Base-by-base conservation (phyloP, 2,888 invertebrate genomes). In the Lasioglossum figueresi region DNA sequence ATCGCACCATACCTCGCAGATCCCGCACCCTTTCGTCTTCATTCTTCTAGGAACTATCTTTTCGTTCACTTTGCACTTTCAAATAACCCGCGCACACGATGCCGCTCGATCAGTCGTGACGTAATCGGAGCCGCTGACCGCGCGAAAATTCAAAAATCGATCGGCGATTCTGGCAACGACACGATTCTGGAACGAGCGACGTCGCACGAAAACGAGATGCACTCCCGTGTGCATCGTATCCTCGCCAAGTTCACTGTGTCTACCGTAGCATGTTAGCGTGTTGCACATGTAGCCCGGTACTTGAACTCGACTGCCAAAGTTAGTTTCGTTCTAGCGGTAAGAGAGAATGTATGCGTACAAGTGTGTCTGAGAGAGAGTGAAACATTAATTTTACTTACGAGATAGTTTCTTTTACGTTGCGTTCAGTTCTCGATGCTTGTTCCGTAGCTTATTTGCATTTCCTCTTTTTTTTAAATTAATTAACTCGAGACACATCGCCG, bases 281-380 rank as follows among this genome's bases (percentile, higher is more conserved):
- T n/a, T 56, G 74, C 76, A 77, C 84, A 70, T 56, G 80, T 84
- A 76, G 82, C 82, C 86, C 85, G 77, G 68, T 85, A 86, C 83
- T 76, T 86, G 83, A 82, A 91, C 85, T 88, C 80, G 88, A 93
- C 92, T 93, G 92, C 93, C 93, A 93, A 93, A 93, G 93, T 89
- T 91, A 91, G 86, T 83, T 88, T 88, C 40, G 71, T 88, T 84
- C 63, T 90, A 90, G 82, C 73, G 34, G 78, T 91, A 85, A 89
- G 59, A 87, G 81, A 87, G 81, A 89, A 37, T 37, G 68, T 37
- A 37, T 37, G 37, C 4, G 37, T 23, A 23, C 4, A 68, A 19
- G 19, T 23, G 68, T 37, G 68, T 10, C 19, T 37, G 56, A 27
- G 37, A 37, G 66, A 63, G 63, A 27, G 63, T 37, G 79, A 87